These are phyloP conservation scores for Penaeus vannamei DNA, from an alignment of 1,140 invertebrate species.

Conservation along the genomic window DNA sequence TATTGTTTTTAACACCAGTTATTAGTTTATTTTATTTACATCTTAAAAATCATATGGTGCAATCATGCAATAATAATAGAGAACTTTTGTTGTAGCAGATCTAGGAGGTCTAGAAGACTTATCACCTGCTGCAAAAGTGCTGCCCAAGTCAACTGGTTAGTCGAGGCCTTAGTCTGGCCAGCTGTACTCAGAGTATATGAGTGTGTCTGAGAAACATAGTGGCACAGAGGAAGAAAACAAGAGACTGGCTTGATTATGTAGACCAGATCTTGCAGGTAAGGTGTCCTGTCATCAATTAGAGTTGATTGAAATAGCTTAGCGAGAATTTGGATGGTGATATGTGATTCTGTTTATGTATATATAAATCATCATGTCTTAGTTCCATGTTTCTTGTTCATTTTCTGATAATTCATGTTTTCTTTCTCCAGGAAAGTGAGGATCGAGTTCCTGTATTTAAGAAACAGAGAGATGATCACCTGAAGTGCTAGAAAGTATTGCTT, in stretches of 20 bases:
- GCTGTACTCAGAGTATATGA: slow-evolving; percentile 89
- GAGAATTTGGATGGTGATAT: too few species aligned
- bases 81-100: neutral
- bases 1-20: too few species aligned
- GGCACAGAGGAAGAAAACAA: slow-evolving; percentile 86
- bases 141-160: slow-evolving; percentile 85
- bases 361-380: neutral
- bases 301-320: too few species aligned
- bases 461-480: slow-evolving; percentile 84
- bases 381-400: neutral
- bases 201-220: slow-evolving; percentile 82
- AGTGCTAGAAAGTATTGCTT: slow-evolving; percentile 80
- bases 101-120: slow-evolving; percentile 71
- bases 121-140: slow-evolving; percentile 88
- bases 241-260: slow-evolving; percentile 83
- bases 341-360: too few species aligned
- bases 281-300: too few species aligned
- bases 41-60: too few species aligned
- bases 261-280: slow-evolving; percentile 78
- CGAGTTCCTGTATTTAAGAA: slow-evolving; percentile 87
- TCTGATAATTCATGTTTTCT: neutral
- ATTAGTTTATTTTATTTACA: too few species aligned
- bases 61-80: too few species aligned
- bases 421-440: slow-evolving; percentile 83
- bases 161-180: slow-evolving; percentile 91